phyloP scores from a whole-genome alignment of 2,888 invertebrate species.

The Apodemia hepburni region DNA sequence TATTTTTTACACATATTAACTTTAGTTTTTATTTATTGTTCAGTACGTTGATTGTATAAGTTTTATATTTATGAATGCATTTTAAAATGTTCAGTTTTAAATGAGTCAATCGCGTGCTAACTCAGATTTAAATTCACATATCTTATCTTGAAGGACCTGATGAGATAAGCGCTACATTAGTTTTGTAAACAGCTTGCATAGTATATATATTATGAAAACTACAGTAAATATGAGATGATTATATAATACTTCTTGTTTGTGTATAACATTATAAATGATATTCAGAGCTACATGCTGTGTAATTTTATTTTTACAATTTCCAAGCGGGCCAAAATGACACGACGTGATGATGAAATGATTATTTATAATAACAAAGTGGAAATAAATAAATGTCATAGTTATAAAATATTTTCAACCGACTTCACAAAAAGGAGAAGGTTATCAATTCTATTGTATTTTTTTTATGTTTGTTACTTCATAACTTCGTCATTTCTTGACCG shows the following conservation, averaged over 20 bases:
- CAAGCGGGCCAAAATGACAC: too few relatives aligned
- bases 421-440: too few relatives aligned
- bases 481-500: too few relatives aligned
- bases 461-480: too few relatives aligned
- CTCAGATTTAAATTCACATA: slow-evolving; percentile 24
- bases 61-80: slow-evolving; percentile 15
- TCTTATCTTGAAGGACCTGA: slow-evolving; percentile 31
- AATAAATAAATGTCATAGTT: too few relatives aligned
- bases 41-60: background rate
- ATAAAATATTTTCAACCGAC: too few relatives aligned
- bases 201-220: background rate
- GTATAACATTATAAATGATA: too few relatives aligned
- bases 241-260: background rate
- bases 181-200: slow-evolving; percentile 31
- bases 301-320: too few relatives aligned
- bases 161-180: slow-evolving; percentile 13
- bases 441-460: too few relatives aligned
- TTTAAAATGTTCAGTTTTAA: slow-evolving; percentile 20
- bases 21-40: background rate
- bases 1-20: background rate
- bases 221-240: background rate
- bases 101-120: slow-evolving; percentile 8
- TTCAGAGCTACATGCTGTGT: too few relatives aligned
- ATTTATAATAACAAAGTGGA: too few relatives aligned
- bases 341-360: too few relatives aligned